Evolutionary conservation across 2,113 vertebrate species (phyloP), one percentile per base, ranked within the genome.

Genomic region (Cinclus cinclus): DNA sequence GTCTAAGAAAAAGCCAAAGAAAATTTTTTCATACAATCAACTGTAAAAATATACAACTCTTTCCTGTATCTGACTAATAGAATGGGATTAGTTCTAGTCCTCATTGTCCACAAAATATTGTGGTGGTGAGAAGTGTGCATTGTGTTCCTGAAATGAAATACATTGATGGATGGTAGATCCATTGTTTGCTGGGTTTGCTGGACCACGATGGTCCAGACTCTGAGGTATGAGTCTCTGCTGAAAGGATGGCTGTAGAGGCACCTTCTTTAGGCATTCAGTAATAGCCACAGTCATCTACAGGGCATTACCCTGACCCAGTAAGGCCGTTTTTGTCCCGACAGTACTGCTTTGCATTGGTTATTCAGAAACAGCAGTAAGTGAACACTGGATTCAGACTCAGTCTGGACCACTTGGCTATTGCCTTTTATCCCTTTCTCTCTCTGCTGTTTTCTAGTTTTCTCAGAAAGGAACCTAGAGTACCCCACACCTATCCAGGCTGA

Each of bases 231-330:
- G 52, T 28, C 39, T 60, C 62, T 65, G 31, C 67, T 62, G 41
- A 73, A 69, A 73, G n/a, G 21, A 31, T 15, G 9, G 6, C 55
- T 4, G 3, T 5, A 31, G 4, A 25, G 41, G 14, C 0, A 2
- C 4, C 16, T 63, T 67, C 50, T 75, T 44, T 37, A 64, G 68
- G 69, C 13, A 49, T 55, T 64, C 5, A 3, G 24, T 23, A 13
- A 19, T 18, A 82, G 60, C 24, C 58, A 68, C 24, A 52, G 52
- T 7, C 44, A 49, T 31, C 42, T 44, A 52, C 1, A 35, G 23
- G 19, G 6, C 50, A 74, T 37, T 60, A 60, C 3, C 27, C 35
- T 64, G 56, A 33, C 15, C 33, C 47, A 71, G 22, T 14, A 64
- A 74, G 10, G 4, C 6, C 7, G 11, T 13, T 79, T 73, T 27